A percentile compares a stretch with the other conserved stretches of the same genome.
Evolutionary conservation across 2,113 vertebrate species (phyloP).

Genomic region (Erinaceus europaeus): DNA sequence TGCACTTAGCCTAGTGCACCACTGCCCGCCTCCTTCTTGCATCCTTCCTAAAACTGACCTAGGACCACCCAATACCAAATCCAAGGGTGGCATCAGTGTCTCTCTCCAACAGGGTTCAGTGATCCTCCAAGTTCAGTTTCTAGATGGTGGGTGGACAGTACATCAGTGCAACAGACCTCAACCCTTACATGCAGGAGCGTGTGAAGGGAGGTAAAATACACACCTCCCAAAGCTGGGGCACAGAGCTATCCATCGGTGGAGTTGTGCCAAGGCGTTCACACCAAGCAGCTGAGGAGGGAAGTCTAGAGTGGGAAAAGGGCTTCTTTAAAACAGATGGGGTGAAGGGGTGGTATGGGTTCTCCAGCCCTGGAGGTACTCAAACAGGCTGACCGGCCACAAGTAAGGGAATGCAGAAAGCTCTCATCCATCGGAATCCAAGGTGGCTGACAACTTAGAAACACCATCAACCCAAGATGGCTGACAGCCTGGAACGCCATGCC

Average conservation of each 20-base stretch:
- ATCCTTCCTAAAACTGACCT: not conserved
- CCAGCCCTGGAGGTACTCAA: not conserved
- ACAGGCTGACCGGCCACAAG: not conserved
- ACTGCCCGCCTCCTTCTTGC: not conserved
- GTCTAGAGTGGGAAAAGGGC: not conserved
- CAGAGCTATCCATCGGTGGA: not conserved
- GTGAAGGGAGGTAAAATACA: not conserved
- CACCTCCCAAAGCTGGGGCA: not conserved
- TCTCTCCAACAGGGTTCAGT: too few species aligned
- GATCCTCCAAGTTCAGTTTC: too few species aligned
- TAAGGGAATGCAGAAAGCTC: not conserved
- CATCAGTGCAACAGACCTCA: not conserved
- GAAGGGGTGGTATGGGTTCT: not conserved
- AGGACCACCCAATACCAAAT: accelerated
- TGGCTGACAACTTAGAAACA: not conserved
- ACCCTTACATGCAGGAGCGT: not conserved
- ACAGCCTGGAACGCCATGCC: too few species aligned
- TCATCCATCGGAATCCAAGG: not conserved
- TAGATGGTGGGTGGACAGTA: not conserved
- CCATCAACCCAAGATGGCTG: too few species aligned
- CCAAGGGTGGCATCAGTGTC: too few species aligned
- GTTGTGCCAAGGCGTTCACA: too few species aligned
- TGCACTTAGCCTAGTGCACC: too few species aligned
- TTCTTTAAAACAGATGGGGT: too few species aligned
- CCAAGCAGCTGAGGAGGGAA: not conserved